Evolutionary conservation across 2,797 vertebrate species (phyloP).

Genomic region (Neopelma chrysocephalum): DNA sequence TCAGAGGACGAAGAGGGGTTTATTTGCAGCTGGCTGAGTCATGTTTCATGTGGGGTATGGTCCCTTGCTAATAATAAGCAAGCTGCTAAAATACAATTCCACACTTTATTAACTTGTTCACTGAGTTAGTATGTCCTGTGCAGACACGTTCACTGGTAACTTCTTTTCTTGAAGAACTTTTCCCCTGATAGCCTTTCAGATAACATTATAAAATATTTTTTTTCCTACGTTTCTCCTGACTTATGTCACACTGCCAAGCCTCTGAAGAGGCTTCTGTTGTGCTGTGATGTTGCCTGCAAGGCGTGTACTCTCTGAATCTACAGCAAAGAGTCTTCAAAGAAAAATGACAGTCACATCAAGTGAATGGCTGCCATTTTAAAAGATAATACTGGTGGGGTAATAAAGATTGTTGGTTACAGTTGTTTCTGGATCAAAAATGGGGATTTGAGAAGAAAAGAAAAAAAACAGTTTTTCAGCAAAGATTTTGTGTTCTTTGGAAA

Average conservation of each 20-base stretch:
- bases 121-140: not conserved
- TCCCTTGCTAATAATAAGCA: conserved; percentile 64
- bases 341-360: not conserved
- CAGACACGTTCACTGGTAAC: not conserved
- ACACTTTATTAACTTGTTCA: conserved; percentile 47
- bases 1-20: conserved; percentile 56
- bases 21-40: conserved; percentile 66
- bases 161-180: conserved; percentile 32
- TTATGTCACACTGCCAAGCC: not conserved
- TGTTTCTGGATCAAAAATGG: not conserved
- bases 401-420: not conserved
- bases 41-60: conserved; percentile 55
- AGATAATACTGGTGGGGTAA: not conserved
- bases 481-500: not conserved
- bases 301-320: not conserved
- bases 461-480: rapidly evolving
- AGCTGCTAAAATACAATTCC: conserved; percentile 61
- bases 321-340: not conserved
- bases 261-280: not conserved
- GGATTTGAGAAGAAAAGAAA: rapidly evolving
- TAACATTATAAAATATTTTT: not conserved
- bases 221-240: not conserved
- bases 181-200: conserved; percentile 32
- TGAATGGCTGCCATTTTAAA: not conserved
- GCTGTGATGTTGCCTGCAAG: not conserved